These are phyloP conservation scores for Dyspetes luteomarginatus DNA, from an alignment of 2,888 invertebrate species.

Conservation along the genomic window DNA sequence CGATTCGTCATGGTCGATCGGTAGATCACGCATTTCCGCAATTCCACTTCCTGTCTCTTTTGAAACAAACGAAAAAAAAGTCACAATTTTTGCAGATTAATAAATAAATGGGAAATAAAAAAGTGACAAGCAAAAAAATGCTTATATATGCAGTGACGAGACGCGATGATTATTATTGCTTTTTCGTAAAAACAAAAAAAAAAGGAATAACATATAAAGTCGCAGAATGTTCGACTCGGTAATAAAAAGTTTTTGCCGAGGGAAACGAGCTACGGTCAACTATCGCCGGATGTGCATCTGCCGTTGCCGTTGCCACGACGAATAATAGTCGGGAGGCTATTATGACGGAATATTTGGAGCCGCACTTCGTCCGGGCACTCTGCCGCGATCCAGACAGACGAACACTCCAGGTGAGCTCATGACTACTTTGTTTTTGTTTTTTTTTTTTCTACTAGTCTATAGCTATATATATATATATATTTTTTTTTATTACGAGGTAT, in stretches of 20 bases:
- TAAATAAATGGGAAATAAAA: not conserved
- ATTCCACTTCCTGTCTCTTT: conserved; percentile 4
- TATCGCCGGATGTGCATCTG: conserved; percentile 54
- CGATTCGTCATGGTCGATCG: conserved; percentile 53
- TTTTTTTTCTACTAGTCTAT: conserved; percentile 12
- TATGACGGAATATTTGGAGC: conserved; percentile 85
- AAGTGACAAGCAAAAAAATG: not conserved
- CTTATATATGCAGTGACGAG: not conserved
- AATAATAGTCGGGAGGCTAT: conserved; percentile 70
- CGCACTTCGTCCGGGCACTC: conserved; percentile 85
- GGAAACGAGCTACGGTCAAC: conserved; percentile 34
- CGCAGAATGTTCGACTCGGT: conserved; percentile 39
- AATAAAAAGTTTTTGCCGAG: conserved; percentile 36
- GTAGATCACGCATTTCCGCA: conserved; percentile 19
- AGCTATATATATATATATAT: not conserved
- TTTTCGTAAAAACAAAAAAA: not conserved
- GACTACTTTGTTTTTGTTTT: conserved; percentile 14
- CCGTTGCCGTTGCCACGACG: conserved; percentile 52
- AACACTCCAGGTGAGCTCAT: conserved; percentile 83
- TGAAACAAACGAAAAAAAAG: not conserved
- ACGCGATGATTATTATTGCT: not conserved
- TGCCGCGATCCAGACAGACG: conserved; percentile 85
- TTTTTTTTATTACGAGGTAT: not conserved
- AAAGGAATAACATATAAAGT: not conserved
- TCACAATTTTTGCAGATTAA: not conserved